Percentiles rank a stretch among this genome's conserved stretches.
Conservation (phyloP, 2,797 vertebrate species). For the Natrix natrix region DNA sequence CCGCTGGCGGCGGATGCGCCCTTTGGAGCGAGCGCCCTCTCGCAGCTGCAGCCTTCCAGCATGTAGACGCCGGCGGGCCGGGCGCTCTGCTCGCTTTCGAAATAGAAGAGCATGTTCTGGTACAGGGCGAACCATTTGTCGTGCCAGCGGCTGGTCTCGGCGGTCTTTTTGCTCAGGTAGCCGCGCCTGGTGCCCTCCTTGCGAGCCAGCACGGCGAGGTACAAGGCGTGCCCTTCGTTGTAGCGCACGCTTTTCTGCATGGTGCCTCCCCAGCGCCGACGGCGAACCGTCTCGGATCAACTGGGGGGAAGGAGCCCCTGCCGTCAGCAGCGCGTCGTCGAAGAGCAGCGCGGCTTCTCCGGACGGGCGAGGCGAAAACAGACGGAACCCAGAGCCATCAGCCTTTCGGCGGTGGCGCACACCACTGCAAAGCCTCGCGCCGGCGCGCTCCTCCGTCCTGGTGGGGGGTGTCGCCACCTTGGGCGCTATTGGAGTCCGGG, state of each 20-base stretch:
- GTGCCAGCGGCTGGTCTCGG: slow-evolving; percentile 87
- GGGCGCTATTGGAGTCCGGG: not conserved
- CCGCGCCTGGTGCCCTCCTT: slow-evolving; percentile 85
- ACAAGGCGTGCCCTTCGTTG: slow-evolving; percentile 86
- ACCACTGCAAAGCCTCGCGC: not conserved
- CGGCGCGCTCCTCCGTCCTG: not conserved
- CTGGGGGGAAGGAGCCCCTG: too few relatives aligned
- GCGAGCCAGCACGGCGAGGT: slow-evolving; percentile 81
- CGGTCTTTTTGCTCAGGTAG: slow-evolving; percentile 82
- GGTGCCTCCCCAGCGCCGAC: slow-evolving; percentile 11
- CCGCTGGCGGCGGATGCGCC: slow-evolving; percentile 69
- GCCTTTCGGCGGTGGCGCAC: not conserved
- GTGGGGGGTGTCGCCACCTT: not conserved
- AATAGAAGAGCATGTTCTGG: slow-evolving; percentile 88
- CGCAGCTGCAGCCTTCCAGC: slow-evolving; percentile 86
- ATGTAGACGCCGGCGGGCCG: slow-evolving; percentile 85
- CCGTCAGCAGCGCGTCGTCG: not conserved
- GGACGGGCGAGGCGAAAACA: not conserved
- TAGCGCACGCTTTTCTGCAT: slow-evolving; percentile 93
- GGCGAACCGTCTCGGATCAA: slow-evolving; percentile 13
- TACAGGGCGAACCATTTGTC: slow-evolving; percentile 88
- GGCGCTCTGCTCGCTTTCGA: slow-evolving; percentile 84
- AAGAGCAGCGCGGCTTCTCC: not conserved
- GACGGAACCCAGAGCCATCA: not conserved
- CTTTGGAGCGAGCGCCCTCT: slow-evolving; percentile 77